A percentile compares a stretch with the other conserved stretches of the same genome.
Evolutionary conservation across 1,140 invertebrate species (phyloP).

Genomic region (Drosophila rhopaloa): DNA sequence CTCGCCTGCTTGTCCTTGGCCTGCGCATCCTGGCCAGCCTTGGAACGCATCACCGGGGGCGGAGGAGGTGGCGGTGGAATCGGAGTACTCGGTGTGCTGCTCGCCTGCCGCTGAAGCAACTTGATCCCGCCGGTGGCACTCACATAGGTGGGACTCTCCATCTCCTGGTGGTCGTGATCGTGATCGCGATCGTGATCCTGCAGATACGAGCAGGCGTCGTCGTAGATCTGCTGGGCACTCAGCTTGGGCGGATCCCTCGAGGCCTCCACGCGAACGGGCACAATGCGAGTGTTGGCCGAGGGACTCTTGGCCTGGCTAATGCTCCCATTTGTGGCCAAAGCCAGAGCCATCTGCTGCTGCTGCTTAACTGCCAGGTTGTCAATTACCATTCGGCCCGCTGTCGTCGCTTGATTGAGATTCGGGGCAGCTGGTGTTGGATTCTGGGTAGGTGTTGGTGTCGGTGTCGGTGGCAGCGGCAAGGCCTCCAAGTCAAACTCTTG

Average conservation of each 20-base stretch:
- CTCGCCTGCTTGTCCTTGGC: slow-evolving; percentile 29
- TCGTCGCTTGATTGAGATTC: slow-evolving; percentile 39
- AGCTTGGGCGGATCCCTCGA: slow-evolving; percentile 20
- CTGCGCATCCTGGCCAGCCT: slow-evolving; percentile 17
- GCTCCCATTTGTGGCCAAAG: slow-evolving; percentile 43
- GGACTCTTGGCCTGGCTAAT: neutral
- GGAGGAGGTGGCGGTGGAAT: slow-evolving; percentile 35
- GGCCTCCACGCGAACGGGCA: slow-evolving; percentile 54
- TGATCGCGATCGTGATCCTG: slow-evolving; percentile 62
- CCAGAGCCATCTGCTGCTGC: slow-evolving; percentile 72
- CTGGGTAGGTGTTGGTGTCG: slow-evolving; percentile 7
- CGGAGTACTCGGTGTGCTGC: slow-evolving; percentile 8
- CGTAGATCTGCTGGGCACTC: slow-evolving; percentile 67
- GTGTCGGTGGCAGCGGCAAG: slow-evolving; percentile 65
- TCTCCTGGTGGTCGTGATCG: slow-evolving; percentile 14
- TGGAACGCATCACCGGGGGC: slow-evolving; percentile 35
- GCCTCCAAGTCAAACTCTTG: slow-evolving; percentile 64
- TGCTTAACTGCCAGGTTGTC: slow-evolving; percentile 73
- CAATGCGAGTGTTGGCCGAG: slow-evolving; percentile 40
- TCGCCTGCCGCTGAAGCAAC: slow-evolving; percentile 63
- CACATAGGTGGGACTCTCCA: slow-evolving; percentile 53
- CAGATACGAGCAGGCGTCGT: slow-evolving; percentile 74
- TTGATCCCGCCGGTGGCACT: slow-evolving; percentile 74
- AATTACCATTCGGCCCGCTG: slow-evolving; percentile 40
- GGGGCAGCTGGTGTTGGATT: slow-evolving; percentile 33